These are phyloP conservation scores for Protodeltote pygarga DNA, from an alignment of 2,888 invertebrate species.

Conservation along the genomic window DNA sequence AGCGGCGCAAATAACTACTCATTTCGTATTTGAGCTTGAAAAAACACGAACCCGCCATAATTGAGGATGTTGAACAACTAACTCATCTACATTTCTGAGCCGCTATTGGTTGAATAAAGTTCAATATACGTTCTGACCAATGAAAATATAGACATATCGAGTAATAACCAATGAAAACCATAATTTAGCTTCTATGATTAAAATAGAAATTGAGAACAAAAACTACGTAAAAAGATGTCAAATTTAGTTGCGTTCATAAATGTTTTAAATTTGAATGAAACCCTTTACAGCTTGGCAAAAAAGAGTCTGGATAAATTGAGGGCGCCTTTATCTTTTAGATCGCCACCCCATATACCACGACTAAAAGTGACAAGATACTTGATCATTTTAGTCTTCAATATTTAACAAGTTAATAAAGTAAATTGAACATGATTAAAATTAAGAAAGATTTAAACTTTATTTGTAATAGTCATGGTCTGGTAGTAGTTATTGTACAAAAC, in stretches of 20 bases:
- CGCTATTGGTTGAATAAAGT: slow-evolving; percentile 29
- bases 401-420: no score
- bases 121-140: not conserved
- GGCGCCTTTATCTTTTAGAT: no score
- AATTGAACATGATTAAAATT: no score
- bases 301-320: no score
- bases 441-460: no score
- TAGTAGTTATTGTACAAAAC: no score
- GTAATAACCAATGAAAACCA: slow-evolving; percentile 20
- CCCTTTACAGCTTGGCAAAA: no score
- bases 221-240: slow-evolving; percentile 27
- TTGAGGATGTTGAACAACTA: slow-evolving; percentile 61
- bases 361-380: no score
- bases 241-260: slow-evolving; percentile 34
- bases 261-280: not conserved
- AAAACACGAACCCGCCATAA: slow-evolving; percentile 86
- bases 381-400: no score
- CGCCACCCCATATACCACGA: no score
- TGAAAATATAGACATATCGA: not conserved
- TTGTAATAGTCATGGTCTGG: no score
- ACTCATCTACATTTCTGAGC: slow-evolving; percentile 26
- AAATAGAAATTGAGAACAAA: slow-evolving; percentile 25
- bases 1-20: slow-evolving; percentile 82
- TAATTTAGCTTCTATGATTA: not conserved
- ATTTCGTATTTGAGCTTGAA: slow-evolving; percentile 84